Evolutionary conservation across 2,797 vertebrate species (phyloP).

Genomic region (Sebastes cheni): DNA sequence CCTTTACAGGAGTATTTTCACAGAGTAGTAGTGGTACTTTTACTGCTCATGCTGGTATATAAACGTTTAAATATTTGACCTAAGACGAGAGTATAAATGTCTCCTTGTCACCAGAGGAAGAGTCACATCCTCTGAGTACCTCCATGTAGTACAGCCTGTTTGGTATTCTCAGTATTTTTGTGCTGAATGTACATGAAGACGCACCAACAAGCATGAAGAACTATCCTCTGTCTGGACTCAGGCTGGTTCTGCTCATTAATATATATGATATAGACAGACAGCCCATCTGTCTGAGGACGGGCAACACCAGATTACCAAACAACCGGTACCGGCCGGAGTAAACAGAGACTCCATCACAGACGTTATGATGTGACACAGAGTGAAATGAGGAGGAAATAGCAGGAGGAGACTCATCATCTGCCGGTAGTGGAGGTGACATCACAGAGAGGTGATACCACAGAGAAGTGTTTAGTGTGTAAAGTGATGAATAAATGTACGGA

Average conservation of each 20-base stretch:
- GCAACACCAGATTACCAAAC: neutral
- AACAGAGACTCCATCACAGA: conserved; percentile 1
- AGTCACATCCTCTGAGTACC: too few species aligned
- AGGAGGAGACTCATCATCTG: neutral
- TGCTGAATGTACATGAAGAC: too few species aligned
- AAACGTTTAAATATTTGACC: too few species aligned
- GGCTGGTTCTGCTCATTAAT: neutral
- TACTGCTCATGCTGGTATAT: too few species aligned
- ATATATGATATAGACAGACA: neutral
- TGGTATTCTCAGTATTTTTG: neutral
- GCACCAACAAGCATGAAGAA: neutral
- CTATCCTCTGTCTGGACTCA: neutral
- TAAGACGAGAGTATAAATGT: too few species aligned
- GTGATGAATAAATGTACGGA: neutral
- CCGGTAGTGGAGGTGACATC: neutral
- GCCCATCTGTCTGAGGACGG: conserved; percentile 4
- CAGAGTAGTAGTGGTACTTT: too few species aligned
- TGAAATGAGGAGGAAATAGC: neutral
- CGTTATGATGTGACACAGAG: neutral
- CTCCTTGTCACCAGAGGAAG: too few species aligned
- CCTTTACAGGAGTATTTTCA: too few species aligned
- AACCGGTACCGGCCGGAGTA: neutral
- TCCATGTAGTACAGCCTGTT: neutral
- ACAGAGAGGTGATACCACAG: neutral
- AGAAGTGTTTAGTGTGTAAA: neutral